These are phyloP conservation scores for Mastomys natalensis DNA, from an alignment of 2,113 vertebrate species.

Conservation along the genomic window DNA sequence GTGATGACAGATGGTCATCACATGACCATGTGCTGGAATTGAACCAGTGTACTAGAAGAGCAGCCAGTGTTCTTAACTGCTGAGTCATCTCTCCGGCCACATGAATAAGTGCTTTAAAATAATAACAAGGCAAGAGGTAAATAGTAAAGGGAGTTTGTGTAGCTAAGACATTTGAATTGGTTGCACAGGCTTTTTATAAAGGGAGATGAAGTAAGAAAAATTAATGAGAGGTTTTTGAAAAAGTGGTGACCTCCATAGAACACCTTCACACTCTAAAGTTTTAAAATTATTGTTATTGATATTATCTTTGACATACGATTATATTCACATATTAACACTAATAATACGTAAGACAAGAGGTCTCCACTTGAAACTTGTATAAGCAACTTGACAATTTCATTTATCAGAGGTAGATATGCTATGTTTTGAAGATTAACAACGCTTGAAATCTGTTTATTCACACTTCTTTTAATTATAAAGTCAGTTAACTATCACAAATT, in stretches of 20 bases:
- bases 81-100: not conserved
- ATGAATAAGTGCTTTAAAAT: not conserved
- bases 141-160: not conserved
- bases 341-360: not conserved
- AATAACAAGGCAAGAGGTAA: not conserved
- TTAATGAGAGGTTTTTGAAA: not conserved
- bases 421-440: not conserved
- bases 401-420: not conserved
- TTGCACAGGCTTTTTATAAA: not conserved
- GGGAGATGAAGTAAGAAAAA: not conserved
- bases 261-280: not conserved
- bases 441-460: not conserved
- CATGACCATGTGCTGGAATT: too few relatives aligned
- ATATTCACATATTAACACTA: not conserved
- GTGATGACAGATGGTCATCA: not conserved
- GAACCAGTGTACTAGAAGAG: not conserved
- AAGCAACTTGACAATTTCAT: not conserved
- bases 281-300: not conserved
- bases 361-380: not conserved
- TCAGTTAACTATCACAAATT: not conserved
- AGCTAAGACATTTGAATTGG: not conserved
- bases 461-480: constrained; percentile 41
- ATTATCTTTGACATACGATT: not conserved
- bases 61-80: not conserved
- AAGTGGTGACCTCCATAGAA: not conserved